phyloP scores from a whole-genome alignment of 2,888 invertebrate species.

The Mimumesa dahlbomi region DNA sequence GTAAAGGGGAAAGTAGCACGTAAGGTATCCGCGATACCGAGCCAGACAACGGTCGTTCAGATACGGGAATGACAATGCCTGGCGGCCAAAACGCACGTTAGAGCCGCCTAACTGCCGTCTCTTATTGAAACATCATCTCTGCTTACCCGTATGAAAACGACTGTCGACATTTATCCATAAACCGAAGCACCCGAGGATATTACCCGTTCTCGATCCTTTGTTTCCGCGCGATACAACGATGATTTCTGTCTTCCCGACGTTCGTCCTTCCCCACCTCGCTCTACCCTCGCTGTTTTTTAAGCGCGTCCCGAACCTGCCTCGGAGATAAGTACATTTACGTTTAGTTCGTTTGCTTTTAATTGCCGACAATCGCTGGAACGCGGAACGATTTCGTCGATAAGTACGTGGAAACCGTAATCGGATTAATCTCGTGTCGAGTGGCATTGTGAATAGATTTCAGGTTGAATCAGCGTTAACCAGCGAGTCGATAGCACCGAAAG shows the following conservation, averaged over 20 bases:
- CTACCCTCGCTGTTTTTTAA: neutral
- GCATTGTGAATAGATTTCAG: no score
- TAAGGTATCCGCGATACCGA: slow-evolving; percentile 54
- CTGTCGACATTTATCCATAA: slow-evolving; percentile 71
- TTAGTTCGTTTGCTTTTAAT: no score
- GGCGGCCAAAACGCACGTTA: slow-evolving; percentile 74
- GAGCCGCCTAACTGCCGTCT: slow-evolving; percentile 72
- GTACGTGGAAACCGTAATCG: no score
- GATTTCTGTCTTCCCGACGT: slow-evolving; percentile 6
- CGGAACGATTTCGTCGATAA: no score
- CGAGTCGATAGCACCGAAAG: slow-evolving; percentile 66
- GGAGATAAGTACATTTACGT: no score
- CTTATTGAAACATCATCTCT: slow-evolving; percentile 77
- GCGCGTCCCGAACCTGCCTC: no score
- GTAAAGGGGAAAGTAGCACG: slow-evolving; percentile 46
- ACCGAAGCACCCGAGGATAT: slow-evolving; percentile 53
- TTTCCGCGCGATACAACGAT: slow-evolving; percentile 21
- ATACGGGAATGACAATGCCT: slow-evolving; percentile 69
- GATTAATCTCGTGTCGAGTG: no score
- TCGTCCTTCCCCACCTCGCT: neutral
- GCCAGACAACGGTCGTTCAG: slow-evolving; percentile 64
- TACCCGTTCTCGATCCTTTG: slow-evolving; percentile 26
- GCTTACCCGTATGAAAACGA: slow-evolving; percentile 57
- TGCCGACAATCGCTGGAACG: no score
- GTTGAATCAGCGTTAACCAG: slow-evolving; percentile 47